Evolutionary conservation across 2,888 invertebrate genomes (phyloP).

Genomic region (Plebejus melissa): DNA sequence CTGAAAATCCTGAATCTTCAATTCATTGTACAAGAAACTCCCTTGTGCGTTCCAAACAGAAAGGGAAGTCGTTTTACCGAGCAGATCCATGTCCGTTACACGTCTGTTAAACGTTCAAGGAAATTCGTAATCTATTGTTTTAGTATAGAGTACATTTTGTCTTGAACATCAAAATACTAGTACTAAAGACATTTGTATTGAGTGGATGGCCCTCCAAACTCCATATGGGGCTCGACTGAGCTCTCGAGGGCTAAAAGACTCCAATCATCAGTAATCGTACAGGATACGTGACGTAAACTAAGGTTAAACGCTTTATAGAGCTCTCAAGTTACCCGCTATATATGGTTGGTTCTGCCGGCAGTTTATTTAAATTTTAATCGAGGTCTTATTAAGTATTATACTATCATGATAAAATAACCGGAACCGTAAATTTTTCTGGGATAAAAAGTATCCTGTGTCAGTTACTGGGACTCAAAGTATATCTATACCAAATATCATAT

Average conservation of each 20-base stretch:
- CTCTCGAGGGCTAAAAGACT: constrained; percentile 30
- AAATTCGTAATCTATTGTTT: not conserved
- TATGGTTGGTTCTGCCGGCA: too few species aligned
- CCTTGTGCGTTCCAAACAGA: not conserved
- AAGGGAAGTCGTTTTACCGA: not conserved
- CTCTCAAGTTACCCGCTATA: too few species aligned
- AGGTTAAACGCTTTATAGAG: not conserved
- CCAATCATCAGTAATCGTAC: constrained; percentile 30
- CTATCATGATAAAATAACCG: too few species aligned
- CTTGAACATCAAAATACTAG: not conserved
- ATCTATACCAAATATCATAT: too few species aligned
- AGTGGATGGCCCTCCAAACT: constrained; percentile 32
- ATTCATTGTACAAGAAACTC: not conserved
- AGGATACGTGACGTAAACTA: constrained; percentile 27
- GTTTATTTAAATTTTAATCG: too few species aligned
- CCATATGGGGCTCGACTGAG: constrained; percentile 30
- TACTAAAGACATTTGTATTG: constrained; percentile 34
- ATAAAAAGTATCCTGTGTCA: too few species aligned
- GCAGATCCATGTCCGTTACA: constrained; percentile 14
- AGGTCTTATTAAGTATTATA: too few species aligned
- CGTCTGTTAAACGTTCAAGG: not conserved
- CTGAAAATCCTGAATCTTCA: not conserved
- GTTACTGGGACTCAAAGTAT: too few species aligned
- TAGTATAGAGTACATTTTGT: not conserved
- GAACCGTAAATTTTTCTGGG: too few species aligned